A percentile compares a stretch with the other conserved stretches of the same genome.
phyloP scores from a whole-genome alignment of 2,113 vertebrate genomes.

The Cochlearius cochlearius region DNA sequence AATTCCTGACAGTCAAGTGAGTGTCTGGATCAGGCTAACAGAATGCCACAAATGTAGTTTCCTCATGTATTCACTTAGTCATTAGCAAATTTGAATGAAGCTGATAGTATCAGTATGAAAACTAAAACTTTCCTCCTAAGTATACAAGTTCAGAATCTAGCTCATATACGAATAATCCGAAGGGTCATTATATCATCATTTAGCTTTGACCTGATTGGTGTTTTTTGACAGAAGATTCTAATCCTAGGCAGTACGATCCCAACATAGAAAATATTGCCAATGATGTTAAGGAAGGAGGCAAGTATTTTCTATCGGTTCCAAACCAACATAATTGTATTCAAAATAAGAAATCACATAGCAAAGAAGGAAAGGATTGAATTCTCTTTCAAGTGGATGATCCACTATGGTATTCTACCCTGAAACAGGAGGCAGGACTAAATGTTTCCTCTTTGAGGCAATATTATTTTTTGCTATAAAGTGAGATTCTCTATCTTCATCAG shows the following conservation, averaged over 20 bases:
- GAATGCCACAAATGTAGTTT: neutral
- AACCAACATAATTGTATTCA: neutral
- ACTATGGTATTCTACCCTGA: neutral
- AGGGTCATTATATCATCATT: neutral
- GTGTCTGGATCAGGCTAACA: neutral
- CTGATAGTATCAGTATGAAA: neutral
- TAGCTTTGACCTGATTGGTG: neutral
- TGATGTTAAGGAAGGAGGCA: neutral
- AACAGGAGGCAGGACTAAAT: neutral
- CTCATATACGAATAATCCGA: neutral
- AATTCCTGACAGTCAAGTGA: neutral
- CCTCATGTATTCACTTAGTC: neutral
- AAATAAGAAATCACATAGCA: neutral
- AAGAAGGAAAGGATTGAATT: neutral
- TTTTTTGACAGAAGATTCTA: neutral
- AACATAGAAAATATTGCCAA: neutral
- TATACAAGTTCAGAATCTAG: neutral
- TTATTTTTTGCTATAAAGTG: neutral
- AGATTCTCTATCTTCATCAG: neutral
- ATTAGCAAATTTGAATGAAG: neutral
- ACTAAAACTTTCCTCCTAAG: neutral
- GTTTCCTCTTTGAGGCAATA: neutral
- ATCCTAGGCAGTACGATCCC: neutral
- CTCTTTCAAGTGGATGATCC: neutral
- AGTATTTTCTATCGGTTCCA: neutral